These are phyloP conservation scores for Empidonax alnorum DNA, from an alignment of 2,113 vertebrate species.

Conservation along the genomic window DNA sequence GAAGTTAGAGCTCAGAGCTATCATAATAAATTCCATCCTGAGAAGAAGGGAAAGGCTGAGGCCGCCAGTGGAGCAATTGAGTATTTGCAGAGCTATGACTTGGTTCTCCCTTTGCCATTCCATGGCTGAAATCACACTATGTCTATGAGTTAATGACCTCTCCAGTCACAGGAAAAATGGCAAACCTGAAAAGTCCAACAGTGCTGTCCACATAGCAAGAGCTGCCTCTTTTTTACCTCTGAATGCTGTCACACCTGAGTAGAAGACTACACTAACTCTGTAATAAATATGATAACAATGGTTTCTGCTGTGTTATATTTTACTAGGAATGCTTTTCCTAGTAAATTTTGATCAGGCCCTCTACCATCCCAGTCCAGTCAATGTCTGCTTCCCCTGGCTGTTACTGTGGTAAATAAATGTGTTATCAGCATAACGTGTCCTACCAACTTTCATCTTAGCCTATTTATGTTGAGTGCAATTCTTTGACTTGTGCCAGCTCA, in stretches of 20 bases:
- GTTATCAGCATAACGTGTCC: not conserved
- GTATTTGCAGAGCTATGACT: conserved; percentile 42
- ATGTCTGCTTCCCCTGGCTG: not conserved
- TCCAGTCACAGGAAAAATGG: not conserved
- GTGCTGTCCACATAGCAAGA: not conserved
- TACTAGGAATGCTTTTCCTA: not conserved
- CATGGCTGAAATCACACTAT: conserved; percentile 30
- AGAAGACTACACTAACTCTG: not conserved
- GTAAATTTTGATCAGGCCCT: not conserved
- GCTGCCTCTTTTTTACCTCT: not conserved
- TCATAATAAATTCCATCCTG: conserved; percentile 60
- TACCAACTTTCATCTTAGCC: not conserved
- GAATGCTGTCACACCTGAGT: not conserved
- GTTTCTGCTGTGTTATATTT: not conserved
- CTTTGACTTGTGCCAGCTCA: not conserved
- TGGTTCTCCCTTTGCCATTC: conserved; percentile 59
- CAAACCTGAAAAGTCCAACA: not conserved
- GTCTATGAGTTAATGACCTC: conserved; percentile 33
- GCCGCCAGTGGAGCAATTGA: conserved; percentile 29
- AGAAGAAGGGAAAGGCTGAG: conserved; percentile 31
- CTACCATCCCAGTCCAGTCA: not conserved
- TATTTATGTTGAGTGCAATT: not conserved
- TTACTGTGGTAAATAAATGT: not conserved
- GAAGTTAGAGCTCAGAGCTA: conserved; percentile 67
- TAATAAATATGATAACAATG: not conserved